These are phyloP conservation scores for Narcine bancroftii DNA, from an alignment of 2,113 vertebrate genomes.

Conservation along the genomic window DNA sequence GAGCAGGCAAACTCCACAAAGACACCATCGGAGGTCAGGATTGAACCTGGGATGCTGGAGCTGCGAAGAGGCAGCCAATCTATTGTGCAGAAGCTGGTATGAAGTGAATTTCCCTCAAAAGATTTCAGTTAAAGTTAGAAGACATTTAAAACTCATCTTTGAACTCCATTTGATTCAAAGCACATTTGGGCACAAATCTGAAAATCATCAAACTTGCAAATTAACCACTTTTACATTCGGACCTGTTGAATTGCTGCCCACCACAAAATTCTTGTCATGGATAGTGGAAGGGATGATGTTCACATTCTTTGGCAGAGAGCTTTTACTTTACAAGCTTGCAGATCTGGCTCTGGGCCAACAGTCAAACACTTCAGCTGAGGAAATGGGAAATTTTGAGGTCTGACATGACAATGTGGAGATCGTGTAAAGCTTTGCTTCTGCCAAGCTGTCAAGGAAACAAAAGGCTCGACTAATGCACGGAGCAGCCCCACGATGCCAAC, in stretches of 20 bases:
- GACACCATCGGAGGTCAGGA: too few species aligned
- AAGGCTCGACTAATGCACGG: constrained; percentile 22
- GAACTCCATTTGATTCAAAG: not conserved
- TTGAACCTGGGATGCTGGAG: too few species aligned
- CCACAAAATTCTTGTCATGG: not conserved
- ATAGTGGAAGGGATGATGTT: not conserved
- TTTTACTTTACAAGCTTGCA: constrained; percentile 36
- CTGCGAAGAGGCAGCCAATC: too few species aligned
- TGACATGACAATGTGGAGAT: constrained; percentile 38
- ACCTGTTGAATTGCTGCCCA: not conserved
- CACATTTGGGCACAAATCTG: not conserved
- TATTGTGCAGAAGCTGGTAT: too few species aligned
- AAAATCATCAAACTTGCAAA: not conserved
- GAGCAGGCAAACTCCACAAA: too few species aligned
- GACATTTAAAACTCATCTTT: not conserved
- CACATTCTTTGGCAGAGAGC: constrained; percentile 39
- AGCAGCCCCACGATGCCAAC: constrained; percentile 21
- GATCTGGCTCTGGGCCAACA: constrained; percentile 33
- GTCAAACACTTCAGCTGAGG: constrained; percentile 30
- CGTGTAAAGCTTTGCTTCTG: constrained; percentile 36
- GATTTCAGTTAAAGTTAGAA: not conserved
- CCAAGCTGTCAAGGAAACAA: constrained; percentile 40
- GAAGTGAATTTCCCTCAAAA: too few species aligned
- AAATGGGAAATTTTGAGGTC: constrained; percentile 40
- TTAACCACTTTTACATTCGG: not conserved